A percentile compares a stretch with the other conserved stretches of the same genome.
These are phyloP conservation scores for Tethya wilhelma DNA, from an alignment of 37 sponge, comb jelly and placozoan genomes.

Conservation along the genomic window DNA sequence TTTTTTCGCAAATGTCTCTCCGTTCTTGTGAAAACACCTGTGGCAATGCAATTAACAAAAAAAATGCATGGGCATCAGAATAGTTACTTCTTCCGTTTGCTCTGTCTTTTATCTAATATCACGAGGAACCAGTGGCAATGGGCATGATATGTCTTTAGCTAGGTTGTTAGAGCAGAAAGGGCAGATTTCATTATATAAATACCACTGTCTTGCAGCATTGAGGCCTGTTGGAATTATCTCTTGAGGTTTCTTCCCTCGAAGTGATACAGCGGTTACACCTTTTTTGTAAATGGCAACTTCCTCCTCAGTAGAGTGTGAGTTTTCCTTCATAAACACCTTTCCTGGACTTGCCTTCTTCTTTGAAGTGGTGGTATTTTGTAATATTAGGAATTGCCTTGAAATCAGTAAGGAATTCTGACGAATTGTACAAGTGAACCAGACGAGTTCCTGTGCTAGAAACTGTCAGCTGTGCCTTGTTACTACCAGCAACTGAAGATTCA, in stretches of 20 bases:
- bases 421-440: background rate
- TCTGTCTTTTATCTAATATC: too few species aligned
- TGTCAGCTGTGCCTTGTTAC: slow-evolving; percentile 4
- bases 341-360: too few species aligned
- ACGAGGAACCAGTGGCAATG: too few species aligned
- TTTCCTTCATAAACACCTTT: background rate
- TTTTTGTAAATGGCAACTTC: background rate
- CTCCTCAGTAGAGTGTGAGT: background rate
- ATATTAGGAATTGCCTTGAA: slow-evolving; percentile 1
- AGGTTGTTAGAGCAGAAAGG: slow-evolving; percentile 1
- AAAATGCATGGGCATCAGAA: too few species aligned
- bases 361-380: slow-evolving; percentile 4
- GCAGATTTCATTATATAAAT: background rate
- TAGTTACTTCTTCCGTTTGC: too few species aligned
- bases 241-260: background rate
- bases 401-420: background rate
- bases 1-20: too few species aligned
- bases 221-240: slow-evolving; percentile 10
- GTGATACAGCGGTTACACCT: background rate
- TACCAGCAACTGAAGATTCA: background rate
- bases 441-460: background rate
- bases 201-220: background rate
- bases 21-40: too few species aligned
- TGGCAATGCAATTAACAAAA: too few species aligned
- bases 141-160: background rate